These are phyloP conservation scores for Micromussa lordhowensis DNA, from an alignment of 92 coral and sea anemone genomes.

Conservation along the genomic window DNA sequence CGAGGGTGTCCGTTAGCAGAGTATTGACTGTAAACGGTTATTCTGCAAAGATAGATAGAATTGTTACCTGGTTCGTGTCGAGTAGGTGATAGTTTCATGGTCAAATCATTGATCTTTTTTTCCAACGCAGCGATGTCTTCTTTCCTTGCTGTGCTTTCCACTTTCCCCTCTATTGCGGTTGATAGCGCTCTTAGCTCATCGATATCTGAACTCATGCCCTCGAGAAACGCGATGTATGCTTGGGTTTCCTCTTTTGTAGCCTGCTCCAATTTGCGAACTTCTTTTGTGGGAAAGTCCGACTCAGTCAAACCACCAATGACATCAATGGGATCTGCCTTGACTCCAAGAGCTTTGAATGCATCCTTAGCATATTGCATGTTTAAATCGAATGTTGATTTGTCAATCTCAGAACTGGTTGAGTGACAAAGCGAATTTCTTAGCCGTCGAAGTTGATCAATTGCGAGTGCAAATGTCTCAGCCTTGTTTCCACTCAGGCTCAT, in stretches of 20 bases:
- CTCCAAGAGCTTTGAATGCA: constrained; percentile 37
- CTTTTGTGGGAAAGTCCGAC: constrained; percentile 46
- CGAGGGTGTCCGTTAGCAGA: too few relatives aligned
- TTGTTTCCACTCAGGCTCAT: constrained; percentile 1
- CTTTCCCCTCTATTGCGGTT: too few relatives aligned
- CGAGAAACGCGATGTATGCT: neutral
- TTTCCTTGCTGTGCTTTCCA: neutral
- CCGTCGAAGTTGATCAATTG: constrained; percentile 46
- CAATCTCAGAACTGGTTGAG: constrained; percentile 36
- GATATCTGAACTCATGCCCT: neutral
- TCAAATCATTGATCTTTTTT: neutral
- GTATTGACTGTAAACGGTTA: too few relatives aligned
- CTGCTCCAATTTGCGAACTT: constrained; percentile 37
- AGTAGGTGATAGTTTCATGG: neutral
- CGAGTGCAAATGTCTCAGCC: constrained; percentile 34
- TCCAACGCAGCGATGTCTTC: neutral
- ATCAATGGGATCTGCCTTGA: constrained; percentile 11
- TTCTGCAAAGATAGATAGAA: too few relatives aligned
- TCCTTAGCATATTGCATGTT: constrained; percentile 17
- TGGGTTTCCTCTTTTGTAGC: neutral
- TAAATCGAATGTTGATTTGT: constrained; percentile 23
- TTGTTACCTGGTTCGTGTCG: neutral
- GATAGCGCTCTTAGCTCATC: neutral
- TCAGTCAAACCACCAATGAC: constrained; percentile 18
- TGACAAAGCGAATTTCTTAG: constrained; percentile 37